These are phyloP conservation scores for Boulengerochromis microlepis DNA, from an alignment of 2,113 vertebrate species.

Conservation along the genomic window DNA sequence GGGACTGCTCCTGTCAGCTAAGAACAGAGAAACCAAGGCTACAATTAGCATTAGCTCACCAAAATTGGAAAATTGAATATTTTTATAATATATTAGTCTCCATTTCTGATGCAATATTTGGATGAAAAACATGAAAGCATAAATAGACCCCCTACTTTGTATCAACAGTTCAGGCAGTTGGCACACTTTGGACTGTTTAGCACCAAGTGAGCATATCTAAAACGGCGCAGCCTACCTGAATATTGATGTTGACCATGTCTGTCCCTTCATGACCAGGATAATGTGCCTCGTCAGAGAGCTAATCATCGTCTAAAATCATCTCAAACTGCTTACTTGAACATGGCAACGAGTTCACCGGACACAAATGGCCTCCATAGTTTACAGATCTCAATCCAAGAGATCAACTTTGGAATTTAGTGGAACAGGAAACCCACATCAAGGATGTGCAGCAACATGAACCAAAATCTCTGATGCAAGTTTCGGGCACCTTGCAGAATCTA, in stretches of 20 bases:
- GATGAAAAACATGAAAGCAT: neutral
- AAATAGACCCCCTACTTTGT: neutral
- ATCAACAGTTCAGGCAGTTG: fast-evolving
- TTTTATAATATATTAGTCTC: neutral
- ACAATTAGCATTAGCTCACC: neutral
- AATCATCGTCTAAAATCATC: neutral
- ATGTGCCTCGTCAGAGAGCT: neutral
- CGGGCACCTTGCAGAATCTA: neutral
- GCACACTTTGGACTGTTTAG: fast-evolving
- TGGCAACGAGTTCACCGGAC: neutral
- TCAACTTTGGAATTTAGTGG: neutral
- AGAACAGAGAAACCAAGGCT: neutral
- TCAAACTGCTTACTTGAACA: fast-evolving
- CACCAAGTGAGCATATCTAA: neutral
- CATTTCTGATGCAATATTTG: neutral
- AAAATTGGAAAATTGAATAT: neutral
- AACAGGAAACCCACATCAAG: neutral
- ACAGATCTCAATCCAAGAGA: neutral
- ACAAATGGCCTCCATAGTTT: neutral
- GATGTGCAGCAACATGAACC: neutral
- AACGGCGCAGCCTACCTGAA: fast-evolving
- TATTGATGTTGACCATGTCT: neutral
- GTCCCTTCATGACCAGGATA: neutral
- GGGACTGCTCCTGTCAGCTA: neutral
- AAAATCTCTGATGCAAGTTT: neutral